Percentiles rank a stretch among this genome's conserved stretches.
Conservation (phyloP, 2,888 invertebrate genomes). For the Meteorus colon region DNA sequence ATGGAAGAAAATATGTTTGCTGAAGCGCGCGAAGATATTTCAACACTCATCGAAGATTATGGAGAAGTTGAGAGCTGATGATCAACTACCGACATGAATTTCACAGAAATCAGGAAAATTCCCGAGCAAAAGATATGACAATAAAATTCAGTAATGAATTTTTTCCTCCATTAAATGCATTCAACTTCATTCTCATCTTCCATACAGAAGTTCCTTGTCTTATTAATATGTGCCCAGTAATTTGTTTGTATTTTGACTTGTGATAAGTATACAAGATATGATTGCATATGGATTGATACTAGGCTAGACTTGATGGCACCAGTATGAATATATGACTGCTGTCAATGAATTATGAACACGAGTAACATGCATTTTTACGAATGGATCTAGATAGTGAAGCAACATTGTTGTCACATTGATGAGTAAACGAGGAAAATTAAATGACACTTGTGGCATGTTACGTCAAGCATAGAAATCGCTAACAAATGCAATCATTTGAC, state of each 20-base stretch:
- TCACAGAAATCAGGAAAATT: background rate
- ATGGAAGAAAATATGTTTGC: constrained; percentile 81
- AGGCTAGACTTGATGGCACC: constrained; percentile 57
- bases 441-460: no score
- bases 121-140: background rate
- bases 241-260: constrained; percentile 27
- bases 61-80: constrained; percentile 77
- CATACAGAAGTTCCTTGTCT: background rate
- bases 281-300: constrained; percentile 42
- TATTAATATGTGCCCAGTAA: constrained; percentile 18
- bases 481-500: no score
- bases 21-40: constrained; percentile 79
- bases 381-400: background rate
- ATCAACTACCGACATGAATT: background rate
- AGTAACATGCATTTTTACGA: background rate
- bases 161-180: background rate
- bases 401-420: background rate
- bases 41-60: constrained; percentile 80
- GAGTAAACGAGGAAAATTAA: no score
- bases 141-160: background rate
- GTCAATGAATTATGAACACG: background rate
- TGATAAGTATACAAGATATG: constrained; percentile 45
- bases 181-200: no score
- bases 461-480: no score
- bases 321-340: background rate